phyloP scores from a whole-genome alignment of 2,888 invertebrate species.

The Bembecia ichneumoniformis region DNA sequence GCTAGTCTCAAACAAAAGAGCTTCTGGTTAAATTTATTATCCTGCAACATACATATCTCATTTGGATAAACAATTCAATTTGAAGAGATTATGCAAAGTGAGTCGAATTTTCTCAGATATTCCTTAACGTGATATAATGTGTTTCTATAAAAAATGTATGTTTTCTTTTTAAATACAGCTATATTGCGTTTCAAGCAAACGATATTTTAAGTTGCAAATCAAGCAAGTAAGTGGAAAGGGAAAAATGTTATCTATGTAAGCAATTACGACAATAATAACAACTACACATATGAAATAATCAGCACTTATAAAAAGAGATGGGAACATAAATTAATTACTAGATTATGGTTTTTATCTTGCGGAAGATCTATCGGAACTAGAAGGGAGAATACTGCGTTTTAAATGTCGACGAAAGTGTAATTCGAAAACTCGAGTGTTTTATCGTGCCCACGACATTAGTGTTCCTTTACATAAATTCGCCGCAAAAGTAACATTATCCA shows the following conservation, averaged over 20 bases:
- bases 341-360: too few relatives aligned
- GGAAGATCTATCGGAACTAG: too few relatives aligned
- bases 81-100: constrained; percentile 51
- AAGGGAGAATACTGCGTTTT: too few relatives aligned
- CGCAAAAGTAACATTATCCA: constrained; percentile 22
- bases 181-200: too few relatives aligned
- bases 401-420: constrained; percentile 11
- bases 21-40: neutral
- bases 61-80: constrained; percentile 37
- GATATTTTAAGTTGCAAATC: too few relatives aligned
- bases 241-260: too few relatives aligned
- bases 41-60: constrained; percentile 14
- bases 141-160: constrained; percentile 44
- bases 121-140: constrained; percentile 40
- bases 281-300: too few relatives aligned
- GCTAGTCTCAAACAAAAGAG: neutral
- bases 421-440: neutral
- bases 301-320: too few relatives aligned
- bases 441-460: neutral
- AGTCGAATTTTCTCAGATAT: constrained; percentile 43
- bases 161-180: too few relatives aligned
- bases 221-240: too few relatives aligned
- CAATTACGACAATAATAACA: too few relatives aligned
- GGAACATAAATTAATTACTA: too few relatives aligned
- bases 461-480: constrained; percentile 15